A percentile compares a stretch with the other conserved stretches of the same genome.
These are phyloP conservation scores for Vimba vimba DNA, from an alignment of 2,113 vertebrate species.

Conservation along the genomic window DNA sequence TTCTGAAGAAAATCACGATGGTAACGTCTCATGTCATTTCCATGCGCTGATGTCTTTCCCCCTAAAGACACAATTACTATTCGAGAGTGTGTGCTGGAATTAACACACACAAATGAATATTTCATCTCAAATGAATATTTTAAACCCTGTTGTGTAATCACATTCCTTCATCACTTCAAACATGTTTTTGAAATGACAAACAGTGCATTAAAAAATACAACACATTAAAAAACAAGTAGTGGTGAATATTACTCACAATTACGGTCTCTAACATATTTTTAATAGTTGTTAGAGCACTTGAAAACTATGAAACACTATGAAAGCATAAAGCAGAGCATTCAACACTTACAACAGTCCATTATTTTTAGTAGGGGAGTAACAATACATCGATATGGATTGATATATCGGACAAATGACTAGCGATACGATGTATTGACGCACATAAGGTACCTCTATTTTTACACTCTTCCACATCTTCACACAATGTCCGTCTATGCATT, in stretches of 20 bases:
- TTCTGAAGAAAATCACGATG: slow-evolving; percentile 10
- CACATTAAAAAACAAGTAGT: slow-evolving; percentile 5
- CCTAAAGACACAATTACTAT: slow-evolving; percentile 13
- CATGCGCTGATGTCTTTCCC: slow-evolving; percentile 13
- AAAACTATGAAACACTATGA: neutral
- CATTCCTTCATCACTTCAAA: slow-evolving; percentile 26
- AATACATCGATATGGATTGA: too few species aligned
- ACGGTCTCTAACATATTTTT: neutral
- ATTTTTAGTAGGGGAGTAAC: too few species aligned
- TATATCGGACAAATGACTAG: too few species aligned
- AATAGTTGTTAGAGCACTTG: neutral
- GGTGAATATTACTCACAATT: slow-evolving; percentile 1
- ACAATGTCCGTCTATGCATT: too few species aligned
- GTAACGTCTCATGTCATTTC: slow-evolving; percentile 8
- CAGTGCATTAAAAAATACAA: neutral
- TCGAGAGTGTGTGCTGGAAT: slow-evolving; percentile 7
- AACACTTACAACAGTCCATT: neutral
- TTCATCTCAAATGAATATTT: slow-evolving; percentile 37
- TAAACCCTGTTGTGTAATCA: slow-evolving; percentile 34
- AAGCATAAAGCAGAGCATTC: neutral
- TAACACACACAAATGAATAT: slow-evolving; percentile 44
- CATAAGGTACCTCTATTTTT: too few species aligned
- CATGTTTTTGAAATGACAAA: slow-evolving; percentile 11
- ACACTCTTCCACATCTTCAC: too few species aligned
- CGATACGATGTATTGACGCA: too few species aligned